Percentiles rank a stretch among this genome's conserved stretches.
Conservation (phyloP, 1,140 invertebrate species). For the Lepidostoma basale region DNA sequence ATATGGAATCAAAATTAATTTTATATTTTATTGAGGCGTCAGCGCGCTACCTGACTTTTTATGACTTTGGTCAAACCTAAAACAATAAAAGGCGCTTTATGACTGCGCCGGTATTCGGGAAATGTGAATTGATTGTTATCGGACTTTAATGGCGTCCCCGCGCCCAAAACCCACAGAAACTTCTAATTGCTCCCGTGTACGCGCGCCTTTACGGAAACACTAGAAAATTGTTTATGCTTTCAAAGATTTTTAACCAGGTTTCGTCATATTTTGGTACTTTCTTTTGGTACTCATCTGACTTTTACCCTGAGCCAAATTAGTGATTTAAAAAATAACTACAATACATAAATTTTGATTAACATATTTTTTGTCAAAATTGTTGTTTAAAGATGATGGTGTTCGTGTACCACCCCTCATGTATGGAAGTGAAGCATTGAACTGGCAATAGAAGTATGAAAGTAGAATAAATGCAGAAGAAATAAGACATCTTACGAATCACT, state of each 20-base stretch:
- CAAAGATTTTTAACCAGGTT: neutral
- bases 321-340: too few species aligned
- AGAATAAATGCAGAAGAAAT: too few species aligned
- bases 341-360: too few species aligned
- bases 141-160: constrained; percentile 34
- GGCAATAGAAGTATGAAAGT: too few species aligned
- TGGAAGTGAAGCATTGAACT: too few species aligned
- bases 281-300: too few species aligned
- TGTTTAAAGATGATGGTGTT: too few species aligned
- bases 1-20: constrained; percentile 41
- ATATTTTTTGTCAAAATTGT: too few species aligned
- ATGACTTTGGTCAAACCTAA: constrained; percentile 45
- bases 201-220: neutral
- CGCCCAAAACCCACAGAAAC: constrained; percentile 29
- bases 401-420: too few species aligned
- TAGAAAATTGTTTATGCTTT: neutral
- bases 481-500: too few species aligned
- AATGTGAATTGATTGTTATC: constrained; percentile 46
- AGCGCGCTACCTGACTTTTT: constrained; percentile 45
- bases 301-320: too few species aligned
- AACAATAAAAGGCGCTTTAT: constrained; percentile 45
- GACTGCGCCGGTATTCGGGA: constrained; percentile 38
- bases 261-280: too few species aligned
- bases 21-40: constrained; percentile 43
- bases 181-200: constrained; percentile 44